Evolutionary conservation across 1,140 invertebrate genomes (phyloP).

Genomic region (Triops cancriformis): DNA sequence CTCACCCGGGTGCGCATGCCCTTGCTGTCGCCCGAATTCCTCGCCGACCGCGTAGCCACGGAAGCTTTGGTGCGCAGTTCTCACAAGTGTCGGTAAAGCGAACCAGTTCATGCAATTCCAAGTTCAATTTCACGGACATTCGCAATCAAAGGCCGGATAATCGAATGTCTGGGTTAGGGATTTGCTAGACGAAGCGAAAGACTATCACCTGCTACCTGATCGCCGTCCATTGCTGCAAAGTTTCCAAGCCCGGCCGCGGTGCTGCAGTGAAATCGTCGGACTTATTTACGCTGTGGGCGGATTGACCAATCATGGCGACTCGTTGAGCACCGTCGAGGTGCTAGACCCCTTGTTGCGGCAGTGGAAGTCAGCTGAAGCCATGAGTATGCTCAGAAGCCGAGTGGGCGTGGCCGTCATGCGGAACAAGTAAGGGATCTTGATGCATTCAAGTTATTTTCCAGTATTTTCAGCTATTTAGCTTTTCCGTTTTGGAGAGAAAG

Average conservation of each 20-base stretch:
- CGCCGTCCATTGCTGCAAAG: slow-evolving; percentile 62
- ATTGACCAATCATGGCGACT: slow-evolving; percentile 70
- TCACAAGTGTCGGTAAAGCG: slow-evolving; percentile 57
- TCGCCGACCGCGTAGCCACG: slow-evolving; percentile 73
- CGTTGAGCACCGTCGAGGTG: slow-evolving; percentile 76
- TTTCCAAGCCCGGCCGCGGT: slow-evolving; percentile 63
- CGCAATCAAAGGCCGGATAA: too few species aligned
- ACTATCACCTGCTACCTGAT: slow-evolving; percentile 78
- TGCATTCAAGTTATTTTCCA: too few species aligned
- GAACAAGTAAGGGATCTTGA: too few species aligned
- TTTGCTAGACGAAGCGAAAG: slow-evolving; percentile 71
- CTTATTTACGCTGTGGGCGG: slow-evolving; percentile 84
- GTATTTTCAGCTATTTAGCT: too few species aligned
- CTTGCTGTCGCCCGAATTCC: slow-evolving; percentile 67
- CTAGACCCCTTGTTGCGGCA: slow-evolving; percentile 63
- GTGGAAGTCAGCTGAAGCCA: slow-evolving; percentile 72
- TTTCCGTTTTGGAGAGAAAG: too few species aligned
- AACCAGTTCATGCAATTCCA: too few species aligned
- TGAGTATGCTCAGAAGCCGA: slow-evolving; percentile 73
- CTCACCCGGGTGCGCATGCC: slow-evolving; percentile 69
- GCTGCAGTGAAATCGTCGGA: slow-evolving; percentile 62
- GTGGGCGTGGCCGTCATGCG: slow-evolving; percentile 76
- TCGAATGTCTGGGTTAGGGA: slow-evolving; percentile 46
- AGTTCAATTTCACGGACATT: too few species aligned
- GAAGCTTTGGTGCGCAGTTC: slow-evolving; percentile 68